phyloP scores from a whole-genome alignment of 1,140 invertebrate genomes.

The Temnothorax longispinosus region DNA sequence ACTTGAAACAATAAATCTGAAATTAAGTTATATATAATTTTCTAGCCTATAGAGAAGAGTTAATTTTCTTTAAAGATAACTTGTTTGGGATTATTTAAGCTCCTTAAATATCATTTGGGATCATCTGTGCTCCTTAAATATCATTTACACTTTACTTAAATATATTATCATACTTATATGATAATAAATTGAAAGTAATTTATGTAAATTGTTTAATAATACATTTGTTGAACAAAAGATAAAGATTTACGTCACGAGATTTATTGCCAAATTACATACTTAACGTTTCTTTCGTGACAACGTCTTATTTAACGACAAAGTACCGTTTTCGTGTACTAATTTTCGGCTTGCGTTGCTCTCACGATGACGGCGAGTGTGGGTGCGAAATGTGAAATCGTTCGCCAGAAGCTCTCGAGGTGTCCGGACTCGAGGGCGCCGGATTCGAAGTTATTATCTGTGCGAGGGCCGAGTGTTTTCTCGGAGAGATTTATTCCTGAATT shows the following conservation, averaged over 20 bases:
- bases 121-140: no score
- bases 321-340: not conserved
- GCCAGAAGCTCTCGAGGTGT: slow-evolving; percentile 44
- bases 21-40: not conserved
- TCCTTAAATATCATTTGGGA: not conserved
- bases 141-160: no score
- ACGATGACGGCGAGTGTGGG: slow-evolving; percentile 29
- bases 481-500: slow-evolving; percentile 75
- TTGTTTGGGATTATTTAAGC: not conserved
- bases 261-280: not conserved
- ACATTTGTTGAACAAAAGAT: not conserved
- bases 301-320: not conserved
- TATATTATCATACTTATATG: not conserved
- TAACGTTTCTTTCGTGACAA: not conserved
- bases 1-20: not conserved
- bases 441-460: slow-evolving; percentile 46
- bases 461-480: slow-evolving; percentile 32
- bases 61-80: not conserved
- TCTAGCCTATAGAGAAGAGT: not conserved
- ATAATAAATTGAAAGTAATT: not conserved
- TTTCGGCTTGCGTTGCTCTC: not conserved
- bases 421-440: not conserved
- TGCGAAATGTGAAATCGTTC: slow-evolving; percentile 63
- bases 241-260: not conserved
- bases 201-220: not conserved